phyloP scores from a whole-genome alignment of 2,888 invertebrate genomes.

The Tridacna crocea region DNA sequence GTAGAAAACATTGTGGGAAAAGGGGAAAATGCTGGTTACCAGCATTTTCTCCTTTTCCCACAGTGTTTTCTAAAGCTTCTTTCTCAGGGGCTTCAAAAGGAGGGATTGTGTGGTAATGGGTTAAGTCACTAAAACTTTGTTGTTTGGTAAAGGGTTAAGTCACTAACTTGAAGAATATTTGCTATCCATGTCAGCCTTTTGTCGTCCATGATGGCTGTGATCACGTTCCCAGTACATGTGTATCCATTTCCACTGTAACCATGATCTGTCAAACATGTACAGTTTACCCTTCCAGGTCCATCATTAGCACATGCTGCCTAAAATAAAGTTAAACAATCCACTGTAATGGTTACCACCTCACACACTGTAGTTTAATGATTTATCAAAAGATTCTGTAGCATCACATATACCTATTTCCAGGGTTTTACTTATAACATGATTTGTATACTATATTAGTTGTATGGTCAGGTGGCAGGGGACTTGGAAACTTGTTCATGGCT shows the following conservation, averaged over 20 bases:
- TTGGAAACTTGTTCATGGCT: too few relatives aligned
- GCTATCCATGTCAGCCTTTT: conserved; percentile 63
- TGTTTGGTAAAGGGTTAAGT: too few relatives aligned
- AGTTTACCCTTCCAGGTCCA: conserved; percentile 72
- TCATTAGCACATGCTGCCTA: conserved; percentile 74
- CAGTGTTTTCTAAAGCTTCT: neutral
- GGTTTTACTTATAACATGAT: too few relatives aligned
- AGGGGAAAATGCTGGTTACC: neutral
- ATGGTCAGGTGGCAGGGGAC: too few relatives aligned
- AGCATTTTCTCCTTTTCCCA: neutral
- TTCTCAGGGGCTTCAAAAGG: too few relatives aligned
- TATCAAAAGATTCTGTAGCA: too few relatives aligned
- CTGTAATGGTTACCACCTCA: too few relatives aligned
- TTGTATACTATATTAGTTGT: too few relatives aligned
- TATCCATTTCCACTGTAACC: conserved; percentile 73
- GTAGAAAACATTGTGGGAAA: neutral
- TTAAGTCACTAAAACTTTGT: too few relatives aligned
- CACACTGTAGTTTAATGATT: too few relatives aligned
- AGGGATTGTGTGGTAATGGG: too few relatives aligned
- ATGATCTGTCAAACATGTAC: conserved; percentile 66
- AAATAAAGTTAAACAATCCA: neutral
- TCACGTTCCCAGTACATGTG: conserved; percentile 70
- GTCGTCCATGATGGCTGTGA: conserved; percentile 59
- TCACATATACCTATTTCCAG: too few relatives aligned
- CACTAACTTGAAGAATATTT: conserved; percentile 50